Conservation (phyloP, 2,888 invertebrate genomes). For the Prenolepis imparis region DNA sequence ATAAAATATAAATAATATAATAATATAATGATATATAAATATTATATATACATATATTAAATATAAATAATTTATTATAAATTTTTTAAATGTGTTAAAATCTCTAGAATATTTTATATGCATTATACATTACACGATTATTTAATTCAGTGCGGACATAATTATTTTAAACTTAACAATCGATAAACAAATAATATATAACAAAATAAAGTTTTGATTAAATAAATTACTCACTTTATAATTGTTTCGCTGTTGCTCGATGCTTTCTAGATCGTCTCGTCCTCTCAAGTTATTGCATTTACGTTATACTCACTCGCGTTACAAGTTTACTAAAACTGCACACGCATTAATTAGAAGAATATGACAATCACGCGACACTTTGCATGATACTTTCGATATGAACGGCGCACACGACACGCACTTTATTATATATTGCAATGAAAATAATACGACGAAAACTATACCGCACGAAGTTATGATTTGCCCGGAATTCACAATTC, state of each 20-base stretch:
- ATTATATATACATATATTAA: not conserved
- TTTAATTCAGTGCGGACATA: not conserved
- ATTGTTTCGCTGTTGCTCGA: not conserved
- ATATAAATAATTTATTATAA: not conserved
- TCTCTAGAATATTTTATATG: not conserved
- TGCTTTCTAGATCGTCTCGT: not conserved
- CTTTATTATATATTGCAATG: not conserved
- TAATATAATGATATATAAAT: too few relatives aligned
- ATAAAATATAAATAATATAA: not conserved
- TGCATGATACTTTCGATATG: too few relatives aligned
- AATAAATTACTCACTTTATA: not conserved
- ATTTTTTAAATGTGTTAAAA: not conserved
- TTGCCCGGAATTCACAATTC: not conserved
- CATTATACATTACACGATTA: not conserved
- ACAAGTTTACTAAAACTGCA: too few relatives aligned
- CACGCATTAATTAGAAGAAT: not conserved
- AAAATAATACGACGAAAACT: not conserved
- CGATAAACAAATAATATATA: not conserved
- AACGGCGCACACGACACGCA: not conserved
- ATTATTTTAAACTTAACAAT: not conserved
- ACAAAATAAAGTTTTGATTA: not conserved
- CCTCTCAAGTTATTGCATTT: not conserved
- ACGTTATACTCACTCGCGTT: not conserved
- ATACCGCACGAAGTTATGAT: not conserved
- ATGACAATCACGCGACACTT: not conserved